Evolutionary conservation across 2,797 vertebrate species (phyloP).

Genomic region (Labeo calbasu): DNA sequence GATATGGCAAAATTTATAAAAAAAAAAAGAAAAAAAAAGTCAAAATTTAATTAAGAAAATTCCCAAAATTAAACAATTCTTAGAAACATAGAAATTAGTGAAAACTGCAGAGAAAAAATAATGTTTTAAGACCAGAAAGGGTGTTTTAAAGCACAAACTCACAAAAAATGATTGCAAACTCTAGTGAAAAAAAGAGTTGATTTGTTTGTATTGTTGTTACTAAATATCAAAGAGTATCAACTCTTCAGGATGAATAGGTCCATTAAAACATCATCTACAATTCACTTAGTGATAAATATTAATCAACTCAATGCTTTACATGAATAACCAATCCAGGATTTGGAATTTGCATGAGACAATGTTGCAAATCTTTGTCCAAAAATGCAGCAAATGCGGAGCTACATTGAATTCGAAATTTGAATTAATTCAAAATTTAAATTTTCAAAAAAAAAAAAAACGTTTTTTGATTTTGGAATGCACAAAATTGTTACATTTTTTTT

Average conservation of each 20-base stretch:
- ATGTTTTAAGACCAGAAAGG: no score
- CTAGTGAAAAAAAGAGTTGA: not conserved
- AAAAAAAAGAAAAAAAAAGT: no score
- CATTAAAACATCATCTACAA: not conserved
- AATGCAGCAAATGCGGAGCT: constrained; percentile 97
- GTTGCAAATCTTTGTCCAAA: not conserved
- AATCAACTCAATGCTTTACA: no score
- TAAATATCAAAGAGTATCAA: not conserved
- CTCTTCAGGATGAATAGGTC: not conserved
- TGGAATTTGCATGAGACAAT: not conserved
- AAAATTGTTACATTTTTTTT: no score
- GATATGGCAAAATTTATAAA: no score
- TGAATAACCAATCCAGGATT: not conserved
- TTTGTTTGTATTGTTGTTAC: not conserved
- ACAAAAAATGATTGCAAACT: not conserved
- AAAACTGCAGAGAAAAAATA: not conserved
- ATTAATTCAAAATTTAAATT: no score
- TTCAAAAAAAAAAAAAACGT: no score
- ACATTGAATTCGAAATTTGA: no score
- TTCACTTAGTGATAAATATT: no score
- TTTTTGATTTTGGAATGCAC: no score
- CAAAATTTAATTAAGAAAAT: not conserved
- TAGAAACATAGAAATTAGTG: no score
- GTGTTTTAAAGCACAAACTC: not conserved
- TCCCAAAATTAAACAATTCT: not conserved